Evolutionary conservation across 2,888 invertebrate genomes (phyloP).

Genomic region (Amblyjoppa proteus): DNA sequence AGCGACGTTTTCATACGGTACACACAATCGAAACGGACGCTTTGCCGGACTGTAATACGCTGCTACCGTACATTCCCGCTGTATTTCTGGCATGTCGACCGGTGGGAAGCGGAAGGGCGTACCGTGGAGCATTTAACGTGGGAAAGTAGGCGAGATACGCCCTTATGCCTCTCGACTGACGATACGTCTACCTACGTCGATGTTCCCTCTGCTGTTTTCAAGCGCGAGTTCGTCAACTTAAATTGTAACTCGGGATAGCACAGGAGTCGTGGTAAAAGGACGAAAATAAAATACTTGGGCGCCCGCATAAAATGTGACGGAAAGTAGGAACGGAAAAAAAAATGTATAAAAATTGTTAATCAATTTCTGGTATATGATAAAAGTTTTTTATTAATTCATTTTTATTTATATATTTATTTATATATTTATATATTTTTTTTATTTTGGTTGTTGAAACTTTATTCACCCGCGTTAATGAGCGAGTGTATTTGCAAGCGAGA

Average conservation of each 20-base stretch:
- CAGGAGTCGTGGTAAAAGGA: background rate
- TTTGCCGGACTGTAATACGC: conserved; percentile 27
- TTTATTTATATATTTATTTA: too few relatives aligned
- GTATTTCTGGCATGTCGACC: background rate
- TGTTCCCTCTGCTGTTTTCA: background rate
- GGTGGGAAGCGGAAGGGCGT: background rate
- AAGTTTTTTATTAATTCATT: conserved; percentile 21
- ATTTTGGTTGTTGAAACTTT: background rate
- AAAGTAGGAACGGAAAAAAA: conserved; percentile 1
- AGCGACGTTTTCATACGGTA: conserved; percentile 40
- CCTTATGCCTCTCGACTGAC: background rate
- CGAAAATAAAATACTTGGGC: background rate
- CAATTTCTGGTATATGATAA: conserved; percentile 17
- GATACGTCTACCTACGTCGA: background rate
- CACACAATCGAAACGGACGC: conserved; percentile 25
- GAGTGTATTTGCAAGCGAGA: too few relatives aligned
- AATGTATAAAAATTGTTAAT: background rate
- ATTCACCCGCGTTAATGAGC: too few relatives aligned
- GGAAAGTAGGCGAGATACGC: background rate
- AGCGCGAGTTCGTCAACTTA: background rate
- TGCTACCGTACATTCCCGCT: background rate
- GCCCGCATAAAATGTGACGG: background rate
- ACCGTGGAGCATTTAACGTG: background rate
- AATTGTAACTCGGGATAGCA: background rate
- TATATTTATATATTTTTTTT: background rate